Percentiles rank a stretch among this genome's conserved stretches.
Evolutionary conservation across 2,113 vertebrate species (phyloP).

Genomic region (Hassar affinis): DNA sequence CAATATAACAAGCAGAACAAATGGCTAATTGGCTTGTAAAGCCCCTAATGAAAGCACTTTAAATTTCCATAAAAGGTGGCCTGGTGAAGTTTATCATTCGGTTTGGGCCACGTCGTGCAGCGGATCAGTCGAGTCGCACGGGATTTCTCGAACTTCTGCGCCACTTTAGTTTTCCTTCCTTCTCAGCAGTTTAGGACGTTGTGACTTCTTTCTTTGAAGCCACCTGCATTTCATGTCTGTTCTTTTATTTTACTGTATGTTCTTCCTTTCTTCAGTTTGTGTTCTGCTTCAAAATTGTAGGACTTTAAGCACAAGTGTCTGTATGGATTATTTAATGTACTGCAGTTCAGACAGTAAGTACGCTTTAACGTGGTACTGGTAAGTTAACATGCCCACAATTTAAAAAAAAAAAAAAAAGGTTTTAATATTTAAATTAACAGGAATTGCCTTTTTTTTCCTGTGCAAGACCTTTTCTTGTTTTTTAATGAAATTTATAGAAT

Average conservation of each 20-base stretch:
- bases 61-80: constrained; percentile 19
- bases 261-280: constrained; percentile 73
- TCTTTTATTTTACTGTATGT: not conserved
- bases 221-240: constrained; percentile 41
- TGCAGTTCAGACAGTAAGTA: constrained; percentile 78
- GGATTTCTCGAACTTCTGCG: constrained; percentile 23
- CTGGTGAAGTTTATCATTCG: not conserved
- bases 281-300: constrained; percentile 60
- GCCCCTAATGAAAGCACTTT: not conserved
- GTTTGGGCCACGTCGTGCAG: not conserved
- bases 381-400: constrained; percentile 69
- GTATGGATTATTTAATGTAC: constrained; percentile 76
- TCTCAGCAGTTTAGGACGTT: constrained; percentile 45
- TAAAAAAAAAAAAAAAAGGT: constrained; percentile 30
- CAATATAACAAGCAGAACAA: not conserved
- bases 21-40: constrained; percentile 29
- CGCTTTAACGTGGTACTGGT: constrained; percentile 74
- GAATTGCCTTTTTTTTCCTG: constrained; percentile 32
- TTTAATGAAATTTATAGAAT: constrained; percentile 54
- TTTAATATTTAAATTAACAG: constrained; percentile 48
- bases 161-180: constrained; percentile 36
- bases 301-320: constrained; percentile 56
- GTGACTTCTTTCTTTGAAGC: constrained; percentile 44
- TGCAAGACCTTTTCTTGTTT: constrained; percentile 68
- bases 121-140: not conserved